A percentile compares a stretch with the other conserved stretches of the same genome.
phyloP scores from a whole-genome alignment of 2,888 invertebrate species.

The Stomorhina lunata region DNA sequence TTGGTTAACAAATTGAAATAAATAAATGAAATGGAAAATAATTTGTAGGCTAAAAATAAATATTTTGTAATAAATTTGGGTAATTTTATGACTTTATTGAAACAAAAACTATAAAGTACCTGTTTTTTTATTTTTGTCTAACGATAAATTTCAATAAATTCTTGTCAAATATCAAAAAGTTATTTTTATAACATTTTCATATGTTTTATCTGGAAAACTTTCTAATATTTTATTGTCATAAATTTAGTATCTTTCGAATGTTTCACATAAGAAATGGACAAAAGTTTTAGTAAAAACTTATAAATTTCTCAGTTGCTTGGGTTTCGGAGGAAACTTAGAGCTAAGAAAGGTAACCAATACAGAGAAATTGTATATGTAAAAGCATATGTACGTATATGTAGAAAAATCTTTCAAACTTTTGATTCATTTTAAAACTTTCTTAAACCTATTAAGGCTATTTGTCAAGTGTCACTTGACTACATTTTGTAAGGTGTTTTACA shows the following conservation, averaged over 20 bases:
- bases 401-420: not conserved
- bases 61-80: no score
- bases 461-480: conserved; percentile 26
- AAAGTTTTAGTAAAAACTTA: not conserved
- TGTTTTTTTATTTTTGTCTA: no score
- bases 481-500: not conserved
- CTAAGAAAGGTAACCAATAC: not conserved
- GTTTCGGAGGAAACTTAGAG: not conserved
- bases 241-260: not conserved
- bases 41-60: no score
- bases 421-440: not conserved
- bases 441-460: conserved; percentile 19
- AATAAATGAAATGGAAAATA: no score
- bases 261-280: not conserved
- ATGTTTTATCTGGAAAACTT: no score
- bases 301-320: not conserved
- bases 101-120: no score
- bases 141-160: no score
- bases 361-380: not conserved
- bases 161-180: no score
- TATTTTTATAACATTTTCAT: no score
- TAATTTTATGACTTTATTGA: no score
- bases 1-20: no score
- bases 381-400: not conserved
- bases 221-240: not conserved